Evolutionary conservation across 2,888 invertebrate genomes (phyloP).

Genomic region (Cyaniris semiargus): DNA sequence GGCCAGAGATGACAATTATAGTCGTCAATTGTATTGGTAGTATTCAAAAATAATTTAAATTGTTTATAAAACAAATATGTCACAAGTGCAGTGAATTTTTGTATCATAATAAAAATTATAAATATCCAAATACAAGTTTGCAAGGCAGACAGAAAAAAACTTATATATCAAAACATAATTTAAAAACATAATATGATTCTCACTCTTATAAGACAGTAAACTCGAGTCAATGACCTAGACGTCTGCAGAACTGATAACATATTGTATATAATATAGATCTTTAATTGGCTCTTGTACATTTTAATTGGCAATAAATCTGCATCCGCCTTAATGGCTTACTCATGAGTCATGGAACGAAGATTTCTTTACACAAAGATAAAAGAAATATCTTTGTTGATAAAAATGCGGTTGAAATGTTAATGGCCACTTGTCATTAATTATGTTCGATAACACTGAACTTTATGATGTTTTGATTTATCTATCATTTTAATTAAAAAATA

Average conservation of each 20-base stretch:
- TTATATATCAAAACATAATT: not conserved
- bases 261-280: slow-evolving; percentile 48
- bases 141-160: not conserved
- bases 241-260: not conserved
- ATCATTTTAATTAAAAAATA: not conserved
- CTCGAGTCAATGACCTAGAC: slow-evolving; percentile 39
- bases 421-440: slow-evolving; percentile 40
- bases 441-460: slow-evolving; percentile 29
- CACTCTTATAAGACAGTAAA: not conserved
- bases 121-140: not conserved
- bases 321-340: slow-evolving; percentile 59
- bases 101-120: too few species aligned
- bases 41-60: too few species aligned
- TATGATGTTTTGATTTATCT: slow-evolving; percentile 25
- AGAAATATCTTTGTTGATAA: slow-evolving; percentile 40
- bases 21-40: too few species aligned
- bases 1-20: too few species aligned
- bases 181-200: not conserved
- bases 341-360: slow-evolving; percentile 52
- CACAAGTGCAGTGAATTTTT: too few species aligned
- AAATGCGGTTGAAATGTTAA: slow-evolving; percentile 41
- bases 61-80: too few species aligned
- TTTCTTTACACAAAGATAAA: slow-evolving; percentile 45
- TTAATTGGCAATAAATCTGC: slow-evolving; percentile 74
- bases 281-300: slow-evolving; percentile 74